These are phyloP conservation scores for Agrilus cyanescens DNA, from an alignment of 2,888 invertebrate species.

Conservation along the genomic window DNA sequence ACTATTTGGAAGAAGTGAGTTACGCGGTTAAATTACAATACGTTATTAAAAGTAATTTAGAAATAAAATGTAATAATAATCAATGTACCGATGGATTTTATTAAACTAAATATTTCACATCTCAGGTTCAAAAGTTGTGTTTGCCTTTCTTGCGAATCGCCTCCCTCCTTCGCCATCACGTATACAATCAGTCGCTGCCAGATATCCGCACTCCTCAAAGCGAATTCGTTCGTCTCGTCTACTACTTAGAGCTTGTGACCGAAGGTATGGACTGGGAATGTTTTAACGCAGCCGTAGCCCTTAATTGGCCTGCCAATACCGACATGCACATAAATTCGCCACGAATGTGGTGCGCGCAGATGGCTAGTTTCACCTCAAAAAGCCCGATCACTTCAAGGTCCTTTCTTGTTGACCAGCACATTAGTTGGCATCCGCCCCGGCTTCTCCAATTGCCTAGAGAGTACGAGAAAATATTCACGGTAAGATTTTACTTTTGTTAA, in stretches of 20 bases:
- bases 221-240: conserved; percentile 68
- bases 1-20: too few species aligned
- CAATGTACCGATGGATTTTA: too few species aligned
- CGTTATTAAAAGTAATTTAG: neutral
- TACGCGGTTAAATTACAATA: neutral
- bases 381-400: conserved; percentile 52
- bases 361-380: conserved; percentile 42
- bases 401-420: conserved; percentile 61
- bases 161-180: conserved; percentile 59
- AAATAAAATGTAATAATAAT: neutral
- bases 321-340: conserved; percentile 35
- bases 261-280: conserved; percentile 53
- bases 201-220: conserved; percentile 49
- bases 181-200: conserved; percentile 67
- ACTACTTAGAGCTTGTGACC: conserved; percentile 64
- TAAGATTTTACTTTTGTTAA: conserved; percentile 28
- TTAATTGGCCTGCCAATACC: conserved; percentile 43
- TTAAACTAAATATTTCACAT: neutral
- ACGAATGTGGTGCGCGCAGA: conserved; percentile 56
- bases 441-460: conserved; percentile 76
- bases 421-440: conserved; percentile 69
- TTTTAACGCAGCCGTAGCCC: conserved; percentile 51
- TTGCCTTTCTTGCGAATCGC: conserved; percentile 77
- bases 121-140: conserved; percentile 62
- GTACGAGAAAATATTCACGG: conserved; percentile 85